A percentile compares a stretch with the other conserved stretches of the same genome.
phyloP scores from a whole-genome alignment of 2,113 vertebrate genomes.

The Hippolais icterina region DNA sequence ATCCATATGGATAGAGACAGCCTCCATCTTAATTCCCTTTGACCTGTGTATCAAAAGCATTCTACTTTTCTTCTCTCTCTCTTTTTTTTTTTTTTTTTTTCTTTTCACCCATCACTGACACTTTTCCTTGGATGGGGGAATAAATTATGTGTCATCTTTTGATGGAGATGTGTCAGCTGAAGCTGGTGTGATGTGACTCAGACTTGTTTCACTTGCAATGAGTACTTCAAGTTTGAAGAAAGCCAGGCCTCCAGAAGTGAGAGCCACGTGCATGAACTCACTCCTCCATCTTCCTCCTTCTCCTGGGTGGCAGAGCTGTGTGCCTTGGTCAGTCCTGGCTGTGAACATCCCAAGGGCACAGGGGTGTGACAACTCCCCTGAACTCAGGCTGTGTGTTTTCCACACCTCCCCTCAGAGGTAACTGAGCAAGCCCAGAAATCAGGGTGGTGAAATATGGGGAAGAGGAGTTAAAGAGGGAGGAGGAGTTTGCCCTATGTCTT shows the following conservation, averaged over 20 bases:
- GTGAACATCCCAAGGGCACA: fast-evolving
- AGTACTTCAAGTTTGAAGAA: neutral
- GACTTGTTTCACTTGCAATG: neutral
- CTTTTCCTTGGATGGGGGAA: neutral
- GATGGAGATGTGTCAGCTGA: neutral
- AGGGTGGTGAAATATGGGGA: fast-evolving
- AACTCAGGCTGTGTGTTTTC: neutral
- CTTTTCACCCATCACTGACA: neutral
- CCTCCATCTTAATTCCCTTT: neutral
- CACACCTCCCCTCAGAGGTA: neutral
- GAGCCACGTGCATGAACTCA: neutral
- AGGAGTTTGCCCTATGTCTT: neutral
- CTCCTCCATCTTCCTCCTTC: neutral
- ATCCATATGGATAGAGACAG: neutral
- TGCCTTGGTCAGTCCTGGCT: fast-evolving
- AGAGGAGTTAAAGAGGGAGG: neutral
- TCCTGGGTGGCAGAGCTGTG: fast-evolving
- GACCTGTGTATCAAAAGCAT: neutral
- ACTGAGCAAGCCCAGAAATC: neutral
- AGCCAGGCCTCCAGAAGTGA: neutral
- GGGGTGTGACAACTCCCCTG: neutral
- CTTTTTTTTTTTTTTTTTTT: neutral
- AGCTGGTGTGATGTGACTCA: neutral
- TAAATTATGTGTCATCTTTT: neutral
- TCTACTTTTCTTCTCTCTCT: neutral